Base-by-base conservation (phyloP, 2,797 vertebrate genomes). In the Euthynnus affinis region DNA sequence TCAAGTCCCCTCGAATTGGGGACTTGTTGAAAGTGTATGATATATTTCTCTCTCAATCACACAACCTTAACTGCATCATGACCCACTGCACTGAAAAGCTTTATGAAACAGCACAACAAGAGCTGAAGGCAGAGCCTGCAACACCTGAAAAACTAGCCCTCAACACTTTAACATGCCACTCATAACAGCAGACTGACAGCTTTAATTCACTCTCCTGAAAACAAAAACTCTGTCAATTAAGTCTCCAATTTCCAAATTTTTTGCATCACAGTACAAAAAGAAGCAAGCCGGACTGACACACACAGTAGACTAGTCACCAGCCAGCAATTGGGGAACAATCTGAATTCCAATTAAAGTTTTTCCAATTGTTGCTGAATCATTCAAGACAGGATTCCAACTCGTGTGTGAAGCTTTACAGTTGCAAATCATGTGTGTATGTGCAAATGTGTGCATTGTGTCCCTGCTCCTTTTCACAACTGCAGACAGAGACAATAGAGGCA, bases 291-390 rank as follows among this genome's bases (percentile, higher is more conserved):
- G 46, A 27, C 15, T 37, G n/a, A n/a, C 3, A 56, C 22, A 67
- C 59, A 10, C 27, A 46, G 34, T 25, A 13, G 6, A 18, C 27
- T 63, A 57, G 74, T 74, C 49, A 44, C 20, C 66, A 61, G 70
- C 46, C 44, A 2, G 18, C 51, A 62, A 78, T 9, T 49, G 23
- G 34, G 32, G 46, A 64, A 66, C 42, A 8, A 57, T 51, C 44
- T 60, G 34, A 72, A 67, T 69, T 66, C 49, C 53, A 71, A 46
- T 82, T 74, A 83, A 62, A 73, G 9, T 64, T 76, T 65, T 25
- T 14, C n/a, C 51, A 85, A 78, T 61, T 72, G 55, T 64, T 75
- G 10, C 37, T 25, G 17, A 75, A 74, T 81, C 4, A 56, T 74
- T 71, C 29, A 63, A 71, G n/a, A 80, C 37, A 62, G 46, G 56